Conservation (phyloP, 2,888 invertebrate species). For the Drosophila leonis region DNA sequence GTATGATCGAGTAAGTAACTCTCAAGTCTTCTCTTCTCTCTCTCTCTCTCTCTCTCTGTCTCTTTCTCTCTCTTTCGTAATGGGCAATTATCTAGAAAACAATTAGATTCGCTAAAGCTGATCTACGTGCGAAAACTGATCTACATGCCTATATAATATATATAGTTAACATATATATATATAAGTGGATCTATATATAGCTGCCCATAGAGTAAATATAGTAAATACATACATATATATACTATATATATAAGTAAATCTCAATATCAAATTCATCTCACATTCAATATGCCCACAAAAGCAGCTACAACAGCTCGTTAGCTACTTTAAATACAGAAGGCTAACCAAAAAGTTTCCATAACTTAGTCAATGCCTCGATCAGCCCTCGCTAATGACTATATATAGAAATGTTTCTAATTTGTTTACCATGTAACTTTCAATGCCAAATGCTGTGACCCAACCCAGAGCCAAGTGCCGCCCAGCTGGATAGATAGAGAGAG, state of each 20-base stretch:
- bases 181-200: not conserved
- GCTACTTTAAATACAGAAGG: not conserved
- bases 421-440: constrained; percentile 43
- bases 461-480: constrained; percentile 27
- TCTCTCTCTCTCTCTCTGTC: not conserved
- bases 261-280: not conserved
- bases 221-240: too few species aligned
- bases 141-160: not conserved
- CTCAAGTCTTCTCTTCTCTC: not conserved
- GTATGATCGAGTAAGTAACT: too few species aligned
- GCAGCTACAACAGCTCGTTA: not conserved
- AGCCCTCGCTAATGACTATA: constrained; percentile 17
- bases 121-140: not conserved
- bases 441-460: constrained; percentile 38
- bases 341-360: not conserved
- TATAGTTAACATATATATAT: not conserved
- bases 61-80: too few species aligned
- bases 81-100: not conserved
- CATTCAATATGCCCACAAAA: not conserved
- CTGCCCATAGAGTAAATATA: not conserved
- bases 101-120: not conserved
- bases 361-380: constrained; percentile 18
- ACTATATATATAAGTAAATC: not conserved
- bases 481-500: constrained; percentile 31
- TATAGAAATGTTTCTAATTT: constrained; percentile 29